Evolutionary conservation across 2,797 vertebrate genomes (phyloP).

Genomic region (Bradypodion pumilum): DNA sequence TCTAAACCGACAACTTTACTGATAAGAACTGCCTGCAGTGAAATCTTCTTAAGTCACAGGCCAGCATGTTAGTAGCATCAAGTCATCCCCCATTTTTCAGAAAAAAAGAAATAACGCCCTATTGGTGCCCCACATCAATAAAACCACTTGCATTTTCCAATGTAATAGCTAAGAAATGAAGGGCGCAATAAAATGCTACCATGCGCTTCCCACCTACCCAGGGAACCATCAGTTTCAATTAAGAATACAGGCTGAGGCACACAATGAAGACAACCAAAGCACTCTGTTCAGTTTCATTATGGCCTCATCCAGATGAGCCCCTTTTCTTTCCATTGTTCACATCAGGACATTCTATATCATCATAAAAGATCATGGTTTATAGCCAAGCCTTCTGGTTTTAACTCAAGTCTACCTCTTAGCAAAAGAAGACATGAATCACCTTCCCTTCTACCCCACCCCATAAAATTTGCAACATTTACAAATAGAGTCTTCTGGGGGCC

Average conservation of each 20-base stretch:
- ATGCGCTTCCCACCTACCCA: conserved; percentile 32
- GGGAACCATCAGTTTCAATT: conserved; percentile 69
- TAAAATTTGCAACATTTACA: background rate
- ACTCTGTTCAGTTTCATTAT: conserved; percentile 51
- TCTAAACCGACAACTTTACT: conserved; percentile 10
- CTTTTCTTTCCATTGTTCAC: conserved; percentile 44
- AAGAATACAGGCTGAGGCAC: conserved; percentile 56
- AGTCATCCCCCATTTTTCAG: background rate
- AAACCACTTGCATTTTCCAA: conserved; percentile 57
- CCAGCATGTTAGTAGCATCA: conserved; percentile 44
- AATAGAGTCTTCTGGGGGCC: conserved; percentile 24
- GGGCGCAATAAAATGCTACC: conserved; percentile 57
- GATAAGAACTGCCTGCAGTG: conserved; percentile 32
- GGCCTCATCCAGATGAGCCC: background rate
- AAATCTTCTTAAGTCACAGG: conserved; percentile 25
- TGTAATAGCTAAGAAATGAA: conserved; percentile 57
- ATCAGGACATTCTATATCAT: background rate
- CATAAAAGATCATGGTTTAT: rapidly evolving
- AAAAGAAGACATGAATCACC: background rate
- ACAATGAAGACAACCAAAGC: conserved; percentile 24
- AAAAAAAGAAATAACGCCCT: background rate
- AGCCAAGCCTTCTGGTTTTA: background rate
- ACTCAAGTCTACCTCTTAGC: rapidly evolving
- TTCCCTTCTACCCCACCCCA: background rate
- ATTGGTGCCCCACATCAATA: conserved; percentile 51